phyloP scores from a whole-genome alignment of 2,888 invertebrate species.

The Leucoma salicis region DNA sequence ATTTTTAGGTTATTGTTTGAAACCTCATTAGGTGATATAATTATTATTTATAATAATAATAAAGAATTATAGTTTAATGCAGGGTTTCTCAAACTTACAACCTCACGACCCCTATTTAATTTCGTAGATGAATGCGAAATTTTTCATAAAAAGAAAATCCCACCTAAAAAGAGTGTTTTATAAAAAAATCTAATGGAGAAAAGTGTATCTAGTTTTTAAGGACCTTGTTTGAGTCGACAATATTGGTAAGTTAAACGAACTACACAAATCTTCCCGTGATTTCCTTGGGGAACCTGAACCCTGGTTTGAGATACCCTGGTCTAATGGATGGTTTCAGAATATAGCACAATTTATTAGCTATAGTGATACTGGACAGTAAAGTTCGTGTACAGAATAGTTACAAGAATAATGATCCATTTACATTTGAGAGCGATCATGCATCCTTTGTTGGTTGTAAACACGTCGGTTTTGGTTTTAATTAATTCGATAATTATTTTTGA shows the following conservation, averaged over 20 bases:
- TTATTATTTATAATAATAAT: conserved; percentile 55
- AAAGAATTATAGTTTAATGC: conserved; percentile 45
- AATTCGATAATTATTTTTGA: conserved; percentile 23
- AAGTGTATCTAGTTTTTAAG: background rate
- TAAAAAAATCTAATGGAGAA: background rate
- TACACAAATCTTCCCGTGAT: background rate
- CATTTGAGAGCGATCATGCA: conserved; percentile 39
- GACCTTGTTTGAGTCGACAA: background rate
- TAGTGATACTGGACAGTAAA: conserved; percentile 51
- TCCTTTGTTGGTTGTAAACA: conserved; percentile 6
- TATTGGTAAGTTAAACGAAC: background rate
- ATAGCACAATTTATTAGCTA: conserved; percentile 77
- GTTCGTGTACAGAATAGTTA: conserved; percentile 47
- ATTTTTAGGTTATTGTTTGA: conserved; percentile 70
- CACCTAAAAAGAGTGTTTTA: background rate
- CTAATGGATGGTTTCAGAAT: conserved; percentile 55
- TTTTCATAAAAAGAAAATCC: background rate
- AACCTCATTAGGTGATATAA: conserved; percentile 80
- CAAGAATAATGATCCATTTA: conserved; percentile 51
- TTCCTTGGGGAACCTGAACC: background rate
- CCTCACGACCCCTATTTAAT: background rate
- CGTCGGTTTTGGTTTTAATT: too few species aligned
- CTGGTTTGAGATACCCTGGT: background rate
- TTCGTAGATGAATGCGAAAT: background rate
- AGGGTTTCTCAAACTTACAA: background rate